A percentile compares a stretch with the other conserved stretches of the same genome.
Conservation (phyloP, 2,113 vertebrate species). For the Emydura subglobosa region DNA sequence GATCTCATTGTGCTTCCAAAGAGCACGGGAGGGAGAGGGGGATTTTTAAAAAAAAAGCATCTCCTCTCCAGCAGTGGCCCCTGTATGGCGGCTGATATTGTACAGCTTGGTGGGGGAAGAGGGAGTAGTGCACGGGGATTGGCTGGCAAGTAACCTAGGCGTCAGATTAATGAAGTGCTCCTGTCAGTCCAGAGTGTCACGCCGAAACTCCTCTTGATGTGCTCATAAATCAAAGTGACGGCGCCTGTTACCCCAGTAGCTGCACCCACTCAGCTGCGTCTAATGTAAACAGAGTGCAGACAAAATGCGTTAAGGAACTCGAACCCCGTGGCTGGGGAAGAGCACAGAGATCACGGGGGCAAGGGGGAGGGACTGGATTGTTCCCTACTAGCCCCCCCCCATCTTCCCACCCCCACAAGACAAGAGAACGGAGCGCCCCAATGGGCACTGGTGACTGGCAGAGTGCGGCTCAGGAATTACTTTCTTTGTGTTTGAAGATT, state of each 20-base stretch:
- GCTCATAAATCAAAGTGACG: constrained; percentile 98
- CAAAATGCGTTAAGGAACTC: constrained; percentile 81
- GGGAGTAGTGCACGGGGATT: neutral
- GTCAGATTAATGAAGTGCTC: constrained; percentile 94
- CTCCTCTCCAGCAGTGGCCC: neutral
- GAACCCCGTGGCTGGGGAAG: constrained; percentile 33
- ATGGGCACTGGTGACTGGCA: constrained; percentile 25
- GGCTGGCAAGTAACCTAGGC: constrained; percentile 66
- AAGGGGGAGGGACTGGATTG: neutral
- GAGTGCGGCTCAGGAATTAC: constrained; percentile 14
- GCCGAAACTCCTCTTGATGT: constrained; percentile 92
- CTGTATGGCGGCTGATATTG: neutral
- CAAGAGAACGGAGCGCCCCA: neutral
- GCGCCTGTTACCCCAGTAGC: constrained; percentile 88
- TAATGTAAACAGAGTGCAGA: constrained; percentile 86
- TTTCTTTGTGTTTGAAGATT: constrained; percentile 28
- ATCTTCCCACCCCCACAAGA: neutral
- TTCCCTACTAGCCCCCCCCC: neutral
- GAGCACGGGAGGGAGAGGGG: neutral
- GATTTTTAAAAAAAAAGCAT: neutral
- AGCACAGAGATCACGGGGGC: neutral
- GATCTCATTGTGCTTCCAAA: neutral
- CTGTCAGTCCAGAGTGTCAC: constrained; percentile 91
- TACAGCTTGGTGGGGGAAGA: neutral
- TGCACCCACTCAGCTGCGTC: constrained; percentile 91